A percentile compares a stretch with the other conserved stretches of the same genome.
These are phyloP conservation scores for Oreonectes daqikongensis DNA, from an alignment of 2,797 vertebrate genomes.

Conservation along the genomic window DNA sequence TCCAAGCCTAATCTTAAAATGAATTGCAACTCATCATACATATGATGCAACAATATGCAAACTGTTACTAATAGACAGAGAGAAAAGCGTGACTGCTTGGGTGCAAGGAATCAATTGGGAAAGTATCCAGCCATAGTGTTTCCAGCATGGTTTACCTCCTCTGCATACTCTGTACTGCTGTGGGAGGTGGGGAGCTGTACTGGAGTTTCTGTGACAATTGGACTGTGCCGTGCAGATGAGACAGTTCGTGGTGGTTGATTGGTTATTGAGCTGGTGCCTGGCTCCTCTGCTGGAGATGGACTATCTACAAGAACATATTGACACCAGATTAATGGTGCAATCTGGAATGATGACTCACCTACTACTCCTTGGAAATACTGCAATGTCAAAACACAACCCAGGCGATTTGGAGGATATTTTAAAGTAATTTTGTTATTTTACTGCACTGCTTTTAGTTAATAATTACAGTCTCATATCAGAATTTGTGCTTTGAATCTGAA, in stretches of 20 bases:
- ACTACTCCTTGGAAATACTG: not conserved
- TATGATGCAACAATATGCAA: not conserved
- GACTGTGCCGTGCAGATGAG: constrained; percentile 67
- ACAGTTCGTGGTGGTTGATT: constrained; percentile 62
- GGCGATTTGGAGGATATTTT: not conserved
- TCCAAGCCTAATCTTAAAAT: not conserved
- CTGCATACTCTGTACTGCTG: constrained; percentile 64
- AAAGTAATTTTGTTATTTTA: not conserved
- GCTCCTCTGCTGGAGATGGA: constrained; percentile 70
- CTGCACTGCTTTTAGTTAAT: not conserved
- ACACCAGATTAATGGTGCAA: not conserved
- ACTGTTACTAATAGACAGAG: not conserved
- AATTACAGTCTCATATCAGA: not conserved
- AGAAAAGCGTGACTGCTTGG: not conserved
- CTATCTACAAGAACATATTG: constrained; percentile 59
- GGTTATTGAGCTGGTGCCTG: constrained; percentile 62
- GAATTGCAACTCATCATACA: not conserved
- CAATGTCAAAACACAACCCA: not conserved
- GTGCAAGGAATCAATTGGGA: not conserved
- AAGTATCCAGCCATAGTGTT: not conserved
- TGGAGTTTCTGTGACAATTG: constrained; percentile 72
- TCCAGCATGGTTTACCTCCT: constrained; percentile 33
- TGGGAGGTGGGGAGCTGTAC: constrained; percentile 61
- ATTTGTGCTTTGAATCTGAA: not conserved
- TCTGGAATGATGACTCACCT: constrained; percentile 4